Conservation (phyloP, 2,888 invertebrate species). For the Rhodophaea formosa region DNA sequence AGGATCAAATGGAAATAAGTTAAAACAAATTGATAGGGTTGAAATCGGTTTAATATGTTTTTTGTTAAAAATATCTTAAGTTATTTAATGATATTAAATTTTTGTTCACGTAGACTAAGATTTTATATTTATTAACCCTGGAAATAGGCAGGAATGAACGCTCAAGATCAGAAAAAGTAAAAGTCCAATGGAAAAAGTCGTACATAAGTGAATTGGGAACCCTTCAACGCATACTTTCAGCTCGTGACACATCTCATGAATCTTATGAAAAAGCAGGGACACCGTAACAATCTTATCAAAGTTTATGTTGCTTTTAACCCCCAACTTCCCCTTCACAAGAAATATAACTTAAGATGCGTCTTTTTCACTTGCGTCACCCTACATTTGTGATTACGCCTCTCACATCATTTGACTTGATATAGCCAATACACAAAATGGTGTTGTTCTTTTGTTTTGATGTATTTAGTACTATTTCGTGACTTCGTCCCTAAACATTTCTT, state of each 20-base stretch:
- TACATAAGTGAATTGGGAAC: conserved; percentile 3
- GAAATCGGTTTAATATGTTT: too few species aligned
- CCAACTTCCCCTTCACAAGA: conserved; percentile 13
- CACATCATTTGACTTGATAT: not conserved
- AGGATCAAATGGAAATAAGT: too few species aligned
- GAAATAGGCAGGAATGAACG: too few species aligned
- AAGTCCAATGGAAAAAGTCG: not conserved
- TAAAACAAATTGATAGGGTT: too few species aligned
- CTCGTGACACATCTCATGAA: conserved; percentile 8
- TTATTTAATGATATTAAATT: too few species aligned
- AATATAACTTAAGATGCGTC: conserved; percentile 18
- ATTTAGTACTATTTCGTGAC: too few species aligned
- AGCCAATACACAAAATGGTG: not conserved
- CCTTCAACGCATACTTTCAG: not conserved
- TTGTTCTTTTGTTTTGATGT: too few species aligned
- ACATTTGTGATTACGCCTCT: conserved; percentile 4
- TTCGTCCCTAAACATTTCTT: not conserved
- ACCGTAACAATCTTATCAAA: conserved; percentile 19
- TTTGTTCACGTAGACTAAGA: too few species aligned
- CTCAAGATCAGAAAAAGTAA: too few species aligned
- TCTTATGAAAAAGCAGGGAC: conserved; percentile 16
- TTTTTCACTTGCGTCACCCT: conserved; percentile 14
- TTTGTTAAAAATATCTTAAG: too few species aligned
- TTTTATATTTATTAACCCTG: too few species aligned
- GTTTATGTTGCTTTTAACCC: conserved; percentile 19